A percentile compares a stretch with the other conserved stretches of the same genome.
Evolutionary conservation across 2,888 invertebrate species (phyloP).

Genomic region (Hybos culiciformis): DNA sequence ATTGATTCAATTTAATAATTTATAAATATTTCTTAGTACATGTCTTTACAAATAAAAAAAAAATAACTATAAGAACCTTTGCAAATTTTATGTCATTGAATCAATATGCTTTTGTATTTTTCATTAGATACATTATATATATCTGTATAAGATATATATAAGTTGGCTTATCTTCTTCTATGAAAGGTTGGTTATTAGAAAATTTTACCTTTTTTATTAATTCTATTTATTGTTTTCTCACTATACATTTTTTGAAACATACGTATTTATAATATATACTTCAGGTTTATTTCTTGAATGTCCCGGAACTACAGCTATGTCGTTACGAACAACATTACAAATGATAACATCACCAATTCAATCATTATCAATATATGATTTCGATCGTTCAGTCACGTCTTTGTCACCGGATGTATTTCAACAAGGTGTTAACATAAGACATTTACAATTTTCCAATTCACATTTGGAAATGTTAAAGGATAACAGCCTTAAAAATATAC

Average conservation of each 20-base stretch:
- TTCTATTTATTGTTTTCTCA: slow-evolving; percentile 4
- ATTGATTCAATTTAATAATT: too few relatives aligned
- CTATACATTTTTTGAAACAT: neutral
- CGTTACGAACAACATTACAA: slow-evolving; percentile 58
- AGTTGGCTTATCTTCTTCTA: too few relatives aligned
- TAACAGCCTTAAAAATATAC: slow-evolving; percentile 54
- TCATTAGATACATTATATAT: too few relatives aligned
- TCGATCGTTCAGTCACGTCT: slow-evolving; percentile 66
- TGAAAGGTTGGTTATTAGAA: too few relatives aligned
- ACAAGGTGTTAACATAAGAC: slow-evolving; percentile 48
- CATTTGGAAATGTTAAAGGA: slow-evolving; percentile 58
- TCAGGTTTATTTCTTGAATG: slow-evolving; percentile 75
- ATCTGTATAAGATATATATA: neutral
- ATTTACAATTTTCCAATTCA: slow-evolving; percentile 66
- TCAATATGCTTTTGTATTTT: too few relatives aligned
- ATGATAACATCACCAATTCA: slow-evolving; percentile 58
- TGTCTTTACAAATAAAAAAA: too few relatives aligned
- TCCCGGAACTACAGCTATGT: slow-evolving; percentile 63
- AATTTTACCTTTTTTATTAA: neutral
- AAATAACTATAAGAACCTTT: too few relatives aligned
- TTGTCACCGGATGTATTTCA: slow-evolving; percentile 66
- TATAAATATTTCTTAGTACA: too few relatives aligned
- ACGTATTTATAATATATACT: neutral
- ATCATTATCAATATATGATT: slow-evolving; percentile 76
- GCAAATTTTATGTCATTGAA: too few relatives aligned